Conservation (phyloP, 1,140 invertebrate genomes). For the Pissodes strobi region DNA sequence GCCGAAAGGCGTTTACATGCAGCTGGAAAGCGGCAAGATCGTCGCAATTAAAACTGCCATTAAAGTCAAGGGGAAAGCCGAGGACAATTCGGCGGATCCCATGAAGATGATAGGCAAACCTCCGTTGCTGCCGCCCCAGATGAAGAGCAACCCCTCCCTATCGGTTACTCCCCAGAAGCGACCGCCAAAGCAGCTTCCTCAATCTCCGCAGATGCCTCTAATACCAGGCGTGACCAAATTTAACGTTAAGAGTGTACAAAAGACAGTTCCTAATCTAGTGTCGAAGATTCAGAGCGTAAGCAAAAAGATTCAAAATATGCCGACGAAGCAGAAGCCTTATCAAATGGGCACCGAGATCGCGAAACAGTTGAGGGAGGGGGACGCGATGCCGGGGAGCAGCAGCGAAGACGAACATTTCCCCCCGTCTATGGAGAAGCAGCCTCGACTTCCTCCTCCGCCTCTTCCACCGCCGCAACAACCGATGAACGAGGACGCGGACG, state of each 20-base stretch:
- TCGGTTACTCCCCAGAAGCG: slow-evolving; percentile 64
- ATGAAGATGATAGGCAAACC: slow-evolving; percentile 15
- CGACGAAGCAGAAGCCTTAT: slow-evolving; percentile 52
- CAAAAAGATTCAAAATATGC: slow-evolving; percentile 43
- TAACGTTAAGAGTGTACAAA: slow-evolving; percentile 52
- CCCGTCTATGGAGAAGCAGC: not conserved
- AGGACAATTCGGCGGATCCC: slow-evolving; percentile 48
- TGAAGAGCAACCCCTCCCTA: slow-evolving; percentile 69
- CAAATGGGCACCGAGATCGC: slow-evolving; percentile 51
- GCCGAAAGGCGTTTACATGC: slow-evolving; percentile 94
- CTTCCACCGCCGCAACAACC: slow-evolving; percentile 1
- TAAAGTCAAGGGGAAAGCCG: slow-evolving; percentile 68
- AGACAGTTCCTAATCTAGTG: slow-evolving; percentile 53
- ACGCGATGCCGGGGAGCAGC: slow-evolving; percentile 18
- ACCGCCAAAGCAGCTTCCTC: slow-evolving; percentile 54
- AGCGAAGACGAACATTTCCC: slow-evolving; percentile 36
- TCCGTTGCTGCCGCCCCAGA: slow-evolving; percentile 57
- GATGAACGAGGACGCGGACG: slow-evolving; percentile 24
- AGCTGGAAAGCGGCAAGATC: slow-evolving; percentile 92
- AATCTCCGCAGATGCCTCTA: slow-evolving; percentile 36
- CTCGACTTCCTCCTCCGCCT: not conserved
- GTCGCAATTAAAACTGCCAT: slow-evolving; percentile 88
- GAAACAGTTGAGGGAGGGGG: slow-evolving; percentile 14
- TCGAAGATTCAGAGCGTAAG: slow-evolving; percentile 43
- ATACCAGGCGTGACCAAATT: slow-evolving; percentile 50